phyloP scores from a whole-genome alignment of 2,888 invertebrate species.

The Ormyrus pomaceus region DNA sequence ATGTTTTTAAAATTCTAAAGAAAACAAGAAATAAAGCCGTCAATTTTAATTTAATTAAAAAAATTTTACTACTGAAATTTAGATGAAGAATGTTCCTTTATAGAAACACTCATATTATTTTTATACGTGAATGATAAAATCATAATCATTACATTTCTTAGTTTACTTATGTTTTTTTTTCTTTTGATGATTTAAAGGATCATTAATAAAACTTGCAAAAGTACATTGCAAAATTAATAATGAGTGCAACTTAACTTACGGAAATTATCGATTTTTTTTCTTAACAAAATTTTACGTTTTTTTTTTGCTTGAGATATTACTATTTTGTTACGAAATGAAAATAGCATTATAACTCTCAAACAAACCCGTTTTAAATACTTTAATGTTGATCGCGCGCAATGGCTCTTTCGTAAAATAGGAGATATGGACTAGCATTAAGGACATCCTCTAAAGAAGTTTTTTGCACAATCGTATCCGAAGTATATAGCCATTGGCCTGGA shows the following conservation, averaged over 20 bases:
- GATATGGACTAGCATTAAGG: conserved; percentile 90
- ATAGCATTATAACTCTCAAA: neutral
- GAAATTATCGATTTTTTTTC: conserved; percentile 3
- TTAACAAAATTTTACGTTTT: conserved; percentile 1
- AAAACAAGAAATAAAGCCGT: too few relatives aligned
- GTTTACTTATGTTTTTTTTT: conserved; percentile 24
- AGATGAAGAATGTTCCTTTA: neutral
- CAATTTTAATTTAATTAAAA: too few relatives aligned
- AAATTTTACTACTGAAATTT: neutral
- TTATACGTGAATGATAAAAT: neutral
- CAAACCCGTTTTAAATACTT: conserved; percentile 12
- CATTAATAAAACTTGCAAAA: neutral
- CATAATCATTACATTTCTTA: too few relatives aligned
- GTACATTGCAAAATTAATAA: conserved; percentile 4
- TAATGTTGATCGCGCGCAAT: conserved; percentile 29
- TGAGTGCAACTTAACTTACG: neutral
- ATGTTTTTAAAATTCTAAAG: too few relatives aligned
- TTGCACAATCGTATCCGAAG: conserved; percentile 83
- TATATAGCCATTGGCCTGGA: conserved; percentile 77
- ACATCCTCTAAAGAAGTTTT: conserved; percentile 89
- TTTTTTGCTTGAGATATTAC: neutral
- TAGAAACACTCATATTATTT: conserved; percentile 21
- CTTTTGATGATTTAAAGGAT: conserved; percentile 4
- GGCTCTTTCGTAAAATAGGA: conserved; percentile 91
- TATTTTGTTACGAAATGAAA: neutral